phyloP scores from a whole-genome alignment of 2,797 vertebrate genomes.

The Synaphobranchus kaupii region DNA sequence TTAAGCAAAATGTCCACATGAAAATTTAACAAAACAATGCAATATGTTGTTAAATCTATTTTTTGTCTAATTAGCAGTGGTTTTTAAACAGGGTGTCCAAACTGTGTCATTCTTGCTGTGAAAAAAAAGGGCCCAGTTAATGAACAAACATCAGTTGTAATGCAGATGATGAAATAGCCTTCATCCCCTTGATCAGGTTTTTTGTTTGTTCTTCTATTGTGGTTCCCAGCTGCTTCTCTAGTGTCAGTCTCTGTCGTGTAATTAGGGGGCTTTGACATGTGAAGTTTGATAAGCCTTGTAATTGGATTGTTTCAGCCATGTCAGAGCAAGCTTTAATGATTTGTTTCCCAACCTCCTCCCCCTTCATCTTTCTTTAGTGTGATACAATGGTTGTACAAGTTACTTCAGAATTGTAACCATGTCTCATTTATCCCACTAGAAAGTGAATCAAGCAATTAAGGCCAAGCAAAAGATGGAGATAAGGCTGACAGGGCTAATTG shows the following conservation, averaged over 20 bases:
- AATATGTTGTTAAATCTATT: constrained; percentile 78
- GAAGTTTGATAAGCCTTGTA: constrained; percentile 87
- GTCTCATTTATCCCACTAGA: constrained; percentile 1
- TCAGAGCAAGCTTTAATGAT: constrained; percentile 72
- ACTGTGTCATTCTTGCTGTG: constrained; percentile 83
- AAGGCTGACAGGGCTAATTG: background rate
- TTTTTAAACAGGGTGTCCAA: constrained; percentile 83
- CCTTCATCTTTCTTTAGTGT: constrained; percentile 69
- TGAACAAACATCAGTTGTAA: constrained; percentile 85
- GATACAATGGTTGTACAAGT: constrained; percentile 45
- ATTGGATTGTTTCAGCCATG: constrained; percentile 86
- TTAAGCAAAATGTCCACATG: constrained; percentile 63
- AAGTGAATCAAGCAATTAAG: constrained; percentile 12
- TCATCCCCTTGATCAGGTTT: constrained; percentile 83
- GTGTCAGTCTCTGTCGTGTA: constrained; percentile 86
- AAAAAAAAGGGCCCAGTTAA: constrained; percentile 77
- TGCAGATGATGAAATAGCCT: constrained; percentile 49
- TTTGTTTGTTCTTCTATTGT: constrained; percentile 88
- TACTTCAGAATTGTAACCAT: constrained; percentile 17
- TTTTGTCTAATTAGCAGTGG: constrained; percentile 85
- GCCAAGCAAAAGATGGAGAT: background rate
- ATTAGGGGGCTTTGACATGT: constrained; percentile 86
- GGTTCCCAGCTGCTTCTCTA: constrained; percentile 84
- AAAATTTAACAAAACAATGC: constrained; percentile 46
- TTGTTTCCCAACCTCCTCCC: background rate